phyloP scores from a whole-genome alignment of 2,113 vertebrate species.

The Penelope pileata region DNA sequence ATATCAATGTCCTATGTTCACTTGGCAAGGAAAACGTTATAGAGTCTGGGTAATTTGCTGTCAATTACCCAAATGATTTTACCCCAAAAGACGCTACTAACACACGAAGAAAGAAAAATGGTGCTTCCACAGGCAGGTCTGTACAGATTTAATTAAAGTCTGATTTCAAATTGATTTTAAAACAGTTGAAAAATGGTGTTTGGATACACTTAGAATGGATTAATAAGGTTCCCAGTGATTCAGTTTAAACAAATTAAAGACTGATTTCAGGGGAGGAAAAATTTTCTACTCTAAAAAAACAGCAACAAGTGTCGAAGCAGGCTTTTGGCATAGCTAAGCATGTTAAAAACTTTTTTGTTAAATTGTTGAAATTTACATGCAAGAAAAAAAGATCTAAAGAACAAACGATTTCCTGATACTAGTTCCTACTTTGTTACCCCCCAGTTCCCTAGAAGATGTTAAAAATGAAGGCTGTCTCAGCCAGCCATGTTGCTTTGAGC shows the following conservation, averaged over 20 bases:
- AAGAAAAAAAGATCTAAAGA: not conserved
- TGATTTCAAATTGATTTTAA: not conserved
- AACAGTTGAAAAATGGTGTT: not conserved
- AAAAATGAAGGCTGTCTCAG: not conserved
- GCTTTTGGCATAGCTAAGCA: not conserved
- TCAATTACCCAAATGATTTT: not conserved
- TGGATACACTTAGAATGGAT: not conserved
- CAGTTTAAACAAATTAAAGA: not conserved
- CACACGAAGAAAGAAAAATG: not conserved
- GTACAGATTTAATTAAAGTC: not conserved
- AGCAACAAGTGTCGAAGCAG: not conserved
- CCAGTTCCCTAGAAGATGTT: not conserved
- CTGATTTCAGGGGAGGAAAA: not conserved
- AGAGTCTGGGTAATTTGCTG: not conserved
- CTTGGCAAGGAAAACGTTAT: not conserved
- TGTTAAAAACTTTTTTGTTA: not conserved
- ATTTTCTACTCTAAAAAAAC: not conserved
- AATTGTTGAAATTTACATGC: not conserved
- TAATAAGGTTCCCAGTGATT: not conserved
- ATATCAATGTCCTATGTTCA: not conserved
- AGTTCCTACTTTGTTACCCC: not conserved
- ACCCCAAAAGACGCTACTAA: not conserved
- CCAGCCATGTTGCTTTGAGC: not conserved
- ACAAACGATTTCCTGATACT: not conserved
- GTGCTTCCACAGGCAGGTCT: not conserved